phyloP scores from a whole-genome alignment of 2,113 vertebrate species.

The Loxodonta africana region DNA sequence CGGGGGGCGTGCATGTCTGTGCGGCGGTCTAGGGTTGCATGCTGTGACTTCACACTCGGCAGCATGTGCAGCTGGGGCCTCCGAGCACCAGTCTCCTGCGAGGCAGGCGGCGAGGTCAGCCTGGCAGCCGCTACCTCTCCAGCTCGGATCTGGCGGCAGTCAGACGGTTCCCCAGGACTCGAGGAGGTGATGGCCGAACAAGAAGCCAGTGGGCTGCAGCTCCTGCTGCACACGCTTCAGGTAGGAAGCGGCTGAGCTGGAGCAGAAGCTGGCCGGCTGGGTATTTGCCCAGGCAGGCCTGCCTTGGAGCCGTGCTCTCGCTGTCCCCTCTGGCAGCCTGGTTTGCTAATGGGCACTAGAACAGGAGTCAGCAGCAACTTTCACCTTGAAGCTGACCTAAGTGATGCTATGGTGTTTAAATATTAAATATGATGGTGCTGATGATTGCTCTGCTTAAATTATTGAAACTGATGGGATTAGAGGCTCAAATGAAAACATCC shows the following conservation, averaged over 20 bases:
- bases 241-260: constrained; percentile 89
- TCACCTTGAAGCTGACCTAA: constrained; percentile 70
- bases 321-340: constrained; percentile 10
- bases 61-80: constrained; percentile 87
- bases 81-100: constrained; percentile 79
- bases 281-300: constrained; percentile 51
- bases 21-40: constrained; percentile 89
- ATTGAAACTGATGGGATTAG: constrained; percentile 32
- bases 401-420: constrained; percentile 62
- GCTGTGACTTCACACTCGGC: constrained; percentile 85
- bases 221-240: constrained; percentile 94
- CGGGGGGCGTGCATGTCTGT: constrained; percentile 86
- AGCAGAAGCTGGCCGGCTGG: constrained; percentile 46
- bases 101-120: constrained; percentile 85
- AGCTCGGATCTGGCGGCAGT: constrained; percentile 66
- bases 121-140: constrained; percentile 81
- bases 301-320: not conserved
- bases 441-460: constrained; percentile 66
- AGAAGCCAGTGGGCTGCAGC: constrained; percentile 93
- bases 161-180: not conserved
- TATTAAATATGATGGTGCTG: constrained; percentile 47
- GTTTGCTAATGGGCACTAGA: constrained; percentile 54
- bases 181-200: constrained; percentile 90
- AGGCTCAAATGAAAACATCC: accelerated
- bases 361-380: constrained; percentile 43